A percentile compares a stretch with the other conserved stretches of the same genome.
phyloP scores from a whole-genome alignment of 2,113 vertebrate species.

The Antechinus stuartii region DNA sequence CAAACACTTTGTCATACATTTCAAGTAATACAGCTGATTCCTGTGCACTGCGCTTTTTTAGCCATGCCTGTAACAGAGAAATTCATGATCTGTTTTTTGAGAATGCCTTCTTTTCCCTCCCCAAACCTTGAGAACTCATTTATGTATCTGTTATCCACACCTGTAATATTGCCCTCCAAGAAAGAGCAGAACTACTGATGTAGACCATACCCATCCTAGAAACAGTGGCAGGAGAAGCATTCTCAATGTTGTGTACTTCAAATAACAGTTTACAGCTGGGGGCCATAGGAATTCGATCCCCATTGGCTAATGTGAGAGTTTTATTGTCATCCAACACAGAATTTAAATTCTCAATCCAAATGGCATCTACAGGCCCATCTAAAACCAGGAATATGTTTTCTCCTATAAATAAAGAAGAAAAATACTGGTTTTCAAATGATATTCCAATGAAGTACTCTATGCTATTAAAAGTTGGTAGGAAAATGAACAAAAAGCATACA shows the following conservation, averaged over 20 bases:
- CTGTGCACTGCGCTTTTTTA: conserved; percentile 84
- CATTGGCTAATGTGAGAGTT: conserved; percentile 87
- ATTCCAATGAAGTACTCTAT: not conserved
- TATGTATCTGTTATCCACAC: conserved; percentile 35
- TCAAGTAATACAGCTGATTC: conserved; percentile 84
- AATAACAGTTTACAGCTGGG: conserved; percentile 86
- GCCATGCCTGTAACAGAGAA: conserved; percentile 87
- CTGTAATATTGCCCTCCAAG: conserved; percentile 86
- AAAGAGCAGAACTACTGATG: conserved; percentile 87
- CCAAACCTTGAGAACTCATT: accelerated
- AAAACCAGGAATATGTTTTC: conserved; percentile 88
- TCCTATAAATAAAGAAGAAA: conserved; percentile 77
- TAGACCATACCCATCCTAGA: conserved; percentile 90
- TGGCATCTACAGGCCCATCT: conserved; percentile 88
- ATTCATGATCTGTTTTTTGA: not conserved
- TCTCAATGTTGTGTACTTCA: conserved; percentile 88
- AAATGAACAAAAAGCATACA: not conserved
- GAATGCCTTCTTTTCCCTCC: accelerated
- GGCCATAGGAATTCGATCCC: conserved; percentile 88
- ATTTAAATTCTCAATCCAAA: conserved; percentile 90
- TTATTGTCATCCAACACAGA: conserved; percentile 90
- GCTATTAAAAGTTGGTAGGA: not conserved
- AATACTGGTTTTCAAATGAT: not conserved
- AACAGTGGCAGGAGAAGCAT: conserved; percentile 87
- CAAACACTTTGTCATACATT: conserved; percentile 86